phyloP scores from a whole-genome alignment of 2,888 invertebrate genomes.

The Torymus texanus region DNA sequence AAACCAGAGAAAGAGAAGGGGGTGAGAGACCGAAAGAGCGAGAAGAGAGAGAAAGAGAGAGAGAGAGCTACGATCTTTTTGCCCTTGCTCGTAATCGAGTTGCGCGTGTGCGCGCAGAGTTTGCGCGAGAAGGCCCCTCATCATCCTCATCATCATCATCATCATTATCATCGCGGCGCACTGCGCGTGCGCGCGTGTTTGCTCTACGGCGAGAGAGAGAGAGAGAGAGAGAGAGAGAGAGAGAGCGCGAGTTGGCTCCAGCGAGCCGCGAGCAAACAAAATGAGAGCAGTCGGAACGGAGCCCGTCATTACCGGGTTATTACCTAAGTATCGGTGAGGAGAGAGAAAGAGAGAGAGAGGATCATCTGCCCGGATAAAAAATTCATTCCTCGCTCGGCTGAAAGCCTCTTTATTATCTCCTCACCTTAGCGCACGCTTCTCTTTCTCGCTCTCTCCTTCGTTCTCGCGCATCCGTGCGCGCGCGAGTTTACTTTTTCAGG shows the following conservation, averaged over 20 bases:
- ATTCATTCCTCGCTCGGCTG: constrained; percentile 43
- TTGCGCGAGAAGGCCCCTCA: constrained; percentile 60
- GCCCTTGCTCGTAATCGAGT: constrained; percentile 46
- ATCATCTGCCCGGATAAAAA: constrained; percentile 41
- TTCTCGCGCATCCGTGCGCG: background rate
- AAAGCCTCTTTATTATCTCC: constrained; percentile 54
- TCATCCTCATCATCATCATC: constrained; percentile 61
- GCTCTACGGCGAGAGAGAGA: constrained; percentile 60
- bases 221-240: too few species aligned
- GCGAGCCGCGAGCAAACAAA: constrained; percentile 36
- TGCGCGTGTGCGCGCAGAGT: constrained; percentile 12
- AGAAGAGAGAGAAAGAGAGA: constrained; percentile 14
- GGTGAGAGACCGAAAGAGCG: constrained; percentile 8
- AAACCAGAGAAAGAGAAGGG: constrained; percentile 25
- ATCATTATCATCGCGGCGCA: constrained; percentile 61
- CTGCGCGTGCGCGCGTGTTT: constrained; percentile 66
- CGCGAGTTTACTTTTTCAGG: constrained; percentile 13
- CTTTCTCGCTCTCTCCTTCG: background rate
- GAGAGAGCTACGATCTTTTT: constrained; percentile 24
- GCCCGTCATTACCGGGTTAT: constrained; percentile 65
- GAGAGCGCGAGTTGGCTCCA: too few species aligned
- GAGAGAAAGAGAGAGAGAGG: constrained; percentile 22
- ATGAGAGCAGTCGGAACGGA: constrained; percentile 49
- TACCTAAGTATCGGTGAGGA: constrained; percentile 70
- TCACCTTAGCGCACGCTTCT: constrained; percentile 43